Evolutionary conservation across 2,113 vertebrate species (phyloP), one percentile per base, ranked within the genome.

Genomic region (Mungos mungo): DNA sequence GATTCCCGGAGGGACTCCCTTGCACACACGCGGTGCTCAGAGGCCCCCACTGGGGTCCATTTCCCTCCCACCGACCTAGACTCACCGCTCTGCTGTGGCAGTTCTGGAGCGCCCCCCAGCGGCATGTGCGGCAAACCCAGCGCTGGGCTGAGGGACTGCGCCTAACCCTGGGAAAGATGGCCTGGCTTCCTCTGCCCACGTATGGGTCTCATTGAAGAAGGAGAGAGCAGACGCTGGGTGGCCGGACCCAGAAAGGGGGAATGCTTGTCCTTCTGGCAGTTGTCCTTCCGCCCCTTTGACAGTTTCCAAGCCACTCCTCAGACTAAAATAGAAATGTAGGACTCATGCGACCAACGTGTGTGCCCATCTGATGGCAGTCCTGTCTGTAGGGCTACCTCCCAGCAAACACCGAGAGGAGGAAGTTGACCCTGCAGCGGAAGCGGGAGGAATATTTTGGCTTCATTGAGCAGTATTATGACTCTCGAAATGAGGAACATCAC

Each of bases 391-490:
- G 99, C 69, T 99, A 99, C 96, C 99, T 99, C 90, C 99, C 99
- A 0, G 99, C 99, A 77, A 99, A 99, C 98, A 99, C 98, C 63
- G 99, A 99, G 97, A 99, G 99, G 93, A 98, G 99, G 79, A 99
- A 99, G 96, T 97, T 99, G 98, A 99, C 99, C 25, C 98, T 99
- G 65, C 99, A 99, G 95, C 98, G 99, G 29, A 99, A 99, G 84
- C 98, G 99, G 25, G 99, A 99, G 65, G 99, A 99, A 41, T 99
- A 99, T 98, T 99, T 99, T 13, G 99, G 99, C 84, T 99, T 99
- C 98, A 99, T 99, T 47, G 99, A 99, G 98, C 99, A 99, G 99
- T 99, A 99, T 99, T 99, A 99, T n/a, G 99, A 99, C 98, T 99
- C 99, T 98, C 98, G 99, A 69, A 99, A 99, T 9, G 99, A 99